Percentiles rank a stretch among this genome's conserved stretches.
Evolutionary conservation across 1,140 invertebrate genomes (phyloP).

Genomic region (Nasonia longicornis): DNA sequence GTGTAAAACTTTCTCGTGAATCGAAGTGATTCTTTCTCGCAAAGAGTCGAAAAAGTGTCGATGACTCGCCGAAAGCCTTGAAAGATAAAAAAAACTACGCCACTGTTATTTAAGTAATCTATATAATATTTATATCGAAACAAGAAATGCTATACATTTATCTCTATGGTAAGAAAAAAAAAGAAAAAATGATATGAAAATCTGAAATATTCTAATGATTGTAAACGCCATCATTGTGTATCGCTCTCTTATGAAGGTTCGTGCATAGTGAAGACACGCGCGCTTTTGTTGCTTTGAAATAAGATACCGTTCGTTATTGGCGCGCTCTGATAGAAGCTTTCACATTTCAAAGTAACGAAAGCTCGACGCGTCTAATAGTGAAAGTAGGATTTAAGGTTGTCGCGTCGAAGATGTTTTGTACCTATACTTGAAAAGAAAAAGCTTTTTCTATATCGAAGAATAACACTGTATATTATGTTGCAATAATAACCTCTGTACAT

Average conservation of each 20-base stretch:
- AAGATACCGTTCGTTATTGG: constrained; percentile 22
- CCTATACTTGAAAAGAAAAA: constrained; percentile 37
- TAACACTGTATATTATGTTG: constrained; percentile 59
- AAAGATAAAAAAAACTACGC: constrained; percentile 9
- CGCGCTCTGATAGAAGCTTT: neutral
- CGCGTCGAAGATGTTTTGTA: constrained; percentile 36
- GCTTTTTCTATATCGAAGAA: constrained; percentile 40
- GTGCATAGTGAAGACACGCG: constrained; percentile 49
- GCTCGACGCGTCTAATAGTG: constrained; percentile 16
- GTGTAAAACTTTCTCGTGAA: neutral
- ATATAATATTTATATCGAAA: constrained; percentile 19
- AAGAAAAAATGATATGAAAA: constrained; percentile 22
- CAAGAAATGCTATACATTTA: constrained; percentile 27
- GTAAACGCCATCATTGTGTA: constrained; percentile 50
- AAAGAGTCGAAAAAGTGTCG: constrained; percentile 15
- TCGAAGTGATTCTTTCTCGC: constrained; percentile 5
- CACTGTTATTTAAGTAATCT: constrained; percentile 40
- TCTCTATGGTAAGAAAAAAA: constrained; percentile 31
- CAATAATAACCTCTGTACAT: constrained; percentile 50
- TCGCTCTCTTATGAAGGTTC: constrained; percentile 55
- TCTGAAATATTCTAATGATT: constrained; percentile 33
- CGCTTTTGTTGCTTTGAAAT: constrained; percentile 14
- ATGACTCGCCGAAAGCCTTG: constrained; percentile 26
- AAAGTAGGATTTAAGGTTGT: constrained; percentile 33
- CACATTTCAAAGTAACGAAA: neutral